phyloP scores from a whole-genome alignment of 2,797 vertebrate species.

The Rhadinocentrus ornatus region DNA sequence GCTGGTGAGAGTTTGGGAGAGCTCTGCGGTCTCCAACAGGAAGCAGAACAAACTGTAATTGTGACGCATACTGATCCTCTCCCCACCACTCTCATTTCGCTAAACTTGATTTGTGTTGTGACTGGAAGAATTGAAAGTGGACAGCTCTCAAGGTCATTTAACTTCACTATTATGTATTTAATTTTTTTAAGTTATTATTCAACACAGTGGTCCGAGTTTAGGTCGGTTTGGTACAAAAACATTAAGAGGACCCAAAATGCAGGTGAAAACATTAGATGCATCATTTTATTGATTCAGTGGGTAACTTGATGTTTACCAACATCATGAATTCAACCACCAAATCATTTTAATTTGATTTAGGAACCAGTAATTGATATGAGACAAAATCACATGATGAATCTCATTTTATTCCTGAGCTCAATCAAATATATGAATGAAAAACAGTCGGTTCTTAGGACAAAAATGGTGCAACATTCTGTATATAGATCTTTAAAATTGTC shows the following conservation, averaged over 20 bases:
- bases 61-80: conserved; percentile 41
- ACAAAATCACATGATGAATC: background rate
- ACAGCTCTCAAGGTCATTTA: conserved; percentile 16
- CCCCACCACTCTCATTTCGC: conserved; percentile 30
- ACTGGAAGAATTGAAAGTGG: conserved; percentile 19
- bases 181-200: background rate
- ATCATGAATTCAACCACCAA: background rate
- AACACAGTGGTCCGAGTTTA: background rate
- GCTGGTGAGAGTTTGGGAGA: conserved; percentile 33
- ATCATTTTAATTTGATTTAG: background rate
- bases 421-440: too few species aligned
- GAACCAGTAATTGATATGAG: too few species aligned
- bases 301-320: background rate
- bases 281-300: background rate
- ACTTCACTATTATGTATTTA: background rate
- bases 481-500: background rate
- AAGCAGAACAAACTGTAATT: conserved; percentile 35
- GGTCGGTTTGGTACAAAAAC: background rate
- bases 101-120: conserved; percentile 39
- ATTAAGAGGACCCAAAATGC: background rate
- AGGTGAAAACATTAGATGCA: background rate
- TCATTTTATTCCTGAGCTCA: too few species aligned
- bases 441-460: too few species aligned
- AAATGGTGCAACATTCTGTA: too few species aligned
- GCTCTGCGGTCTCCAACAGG: conserved; percentile 19